Base-by-base conservation (phyloP, 2,888 invertebrate genomes). In the Lepidonotus clava region DNA sequence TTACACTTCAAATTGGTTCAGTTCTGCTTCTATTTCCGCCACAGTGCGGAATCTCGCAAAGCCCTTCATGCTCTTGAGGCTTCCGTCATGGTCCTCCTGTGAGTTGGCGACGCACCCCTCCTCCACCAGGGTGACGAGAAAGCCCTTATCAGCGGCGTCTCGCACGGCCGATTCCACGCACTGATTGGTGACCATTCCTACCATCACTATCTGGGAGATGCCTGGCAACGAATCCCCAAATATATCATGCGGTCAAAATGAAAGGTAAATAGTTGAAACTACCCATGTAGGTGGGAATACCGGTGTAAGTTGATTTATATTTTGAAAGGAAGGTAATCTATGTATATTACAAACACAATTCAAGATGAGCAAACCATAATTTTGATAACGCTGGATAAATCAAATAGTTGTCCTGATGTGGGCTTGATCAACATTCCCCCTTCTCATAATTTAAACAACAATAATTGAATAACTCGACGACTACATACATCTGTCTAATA, bases 111-210 rank as follows among this genome's bases (percentile, higher is more conserved):
- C 85, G 24, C 86, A 84, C 5, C 85, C 88, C 53, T 88, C 88
- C 32, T 86, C 83, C 32, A 86, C 86, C 24, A 87, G 36, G 4
- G 86, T 87, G 2, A 88, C 86, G 0, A 85, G 71, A 40, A 86
- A 87, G 53, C 88, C 88, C 40, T 40, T 51, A 46, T 88, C 88
- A 0, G 88, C 88, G 11, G 87, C 88, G 46, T 88, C 88, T 18
- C 88, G 32, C n/a, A 88, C 86, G 11, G 88, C 88, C 5, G 76
- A 83, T n/a, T 88, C 88, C 6, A 88, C 76, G 51, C 87, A 88
- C 85, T 88, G 88, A 41, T 88, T 87, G 21, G 85, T 87, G 28
- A 88, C 18, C 24, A 88, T 86, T 5, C 88, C 88, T 8, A 86
- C 86, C 21, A 88, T 34, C 21, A 88, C 85, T 6, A 88, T 32